Base-by-base conservation (phyloP, 2,113 vertebrate genomes). In the Mesitornis unicolor region DNA sequence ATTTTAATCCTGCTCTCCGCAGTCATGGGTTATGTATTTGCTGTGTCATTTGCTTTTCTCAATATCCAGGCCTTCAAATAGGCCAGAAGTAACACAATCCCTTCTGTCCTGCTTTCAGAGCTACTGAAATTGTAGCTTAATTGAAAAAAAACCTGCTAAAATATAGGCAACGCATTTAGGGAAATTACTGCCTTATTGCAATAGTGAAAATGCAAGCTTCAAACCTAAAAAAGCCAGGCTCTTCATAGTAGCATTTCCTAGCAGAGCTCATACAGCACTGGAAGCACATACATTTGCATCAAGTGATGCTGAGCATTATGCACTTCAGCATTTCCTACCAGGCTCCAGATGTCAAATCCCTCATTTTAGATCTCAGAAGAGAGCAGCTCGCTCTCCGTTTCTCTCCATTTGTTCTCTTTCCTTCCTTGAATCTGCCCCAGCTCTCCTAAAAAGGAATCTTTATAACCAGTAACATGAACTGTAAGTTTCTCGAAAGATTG, bases 31-130 rank as follows among this genome's bases (percentile, higher is more conserved):
- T 96, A 95, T 65, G 0, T 76, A 97, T 97, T 90, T 97, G 96
- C 97, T 96, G 92, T 79, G 87, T 97, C 96, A 97, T 94, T 96
- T 95, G 93, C 97, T 92, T 64, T 84, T 84, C 84, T 91, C 73
- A 87, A 93, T 15, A 74, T 16, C 71, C 45, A 87, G 45, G 54
- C 84, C 68, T 82, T 85, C 65, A 82, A 7, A 48, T 22, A 79
- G 85, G 90, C 76, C 92, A 96, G 71, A 19, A 67, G 87, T 92
- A 97, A 96, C 87, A 89, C 57, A 86, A 85, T 33, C 84, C 54
- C 35, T 54, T 6, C 4, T 65, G 80, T 21, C 31, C 87, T 77
- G 53, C 7, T 80, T 90, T 78, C 60, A 74, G 56, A 53, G 65
- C 31, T 50, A 73, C 64, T 75, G 76, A 68, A 96, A 93, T 24